Evolutionary conservation across 2,113 vertebrate species (phyloP).

Genomic region (Aphelocoma coerulescens): DNA sequence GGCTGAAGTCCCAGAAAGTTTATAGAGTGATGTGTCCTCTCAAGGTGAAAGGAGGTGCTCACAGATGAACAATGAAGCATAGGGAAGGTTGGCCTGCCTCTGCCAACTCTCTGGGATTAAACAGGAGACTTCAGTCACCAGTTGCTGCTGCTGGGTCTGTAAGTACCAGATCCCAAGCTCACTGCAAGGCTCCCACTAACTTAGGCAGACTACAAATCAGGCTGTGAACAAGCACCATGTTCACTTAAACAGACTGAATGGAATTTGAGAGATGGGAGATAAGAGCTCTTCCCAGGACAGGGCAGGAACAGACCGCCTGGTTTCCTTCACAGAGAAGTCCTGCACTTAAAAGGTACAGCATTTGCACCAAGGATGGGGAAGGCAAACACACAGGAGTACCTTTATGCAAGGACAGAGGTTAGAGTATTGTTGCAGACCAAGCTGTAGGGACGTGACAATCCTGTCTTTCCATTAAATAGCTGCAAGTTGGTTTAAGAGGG

Average conservation of each 20-base stretch:
- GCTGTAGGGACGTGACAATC: rapidly evolving
- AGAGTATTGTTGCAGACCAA: background rate
- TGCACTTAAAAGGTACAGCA: background rate
- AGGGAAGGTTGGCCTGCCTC: background rate
- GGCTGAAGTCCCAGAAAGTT: background rate
- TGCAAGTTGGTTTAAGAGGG: background rate
- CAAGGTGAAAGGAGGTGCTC: background rate
- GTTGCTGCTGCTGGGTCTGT: background rate
- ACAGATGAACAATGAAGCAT: background rate
- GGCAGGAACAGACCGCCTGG: background rate
- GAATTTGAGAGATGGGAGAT: background rate
- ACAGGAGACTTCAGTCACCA: background rate
- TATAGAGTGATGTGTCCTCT: background rate
- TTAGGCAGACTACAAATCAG: background rate
- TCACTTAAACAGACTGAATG: background rate
- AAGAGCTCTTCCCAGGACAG: background rate
- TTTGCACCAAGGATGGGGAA: background rate
- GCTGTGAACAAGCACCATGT: background rate
- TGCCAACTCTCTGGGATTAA: background rate
- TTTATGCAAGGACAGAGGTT: background rate
- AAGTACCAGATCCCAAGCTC: background rate
- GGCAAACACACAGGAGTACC: background rate
- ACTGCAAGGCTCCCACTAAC: background rate
- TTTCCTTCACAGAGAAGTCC: background rate
- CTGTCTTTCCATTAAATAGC: background rate